These are phyloP conservation scores for Diglossa brunneiventris DNA, from an alignment of 2,113 vertebrate genomes.

Conservation along the genomic window DNA sequence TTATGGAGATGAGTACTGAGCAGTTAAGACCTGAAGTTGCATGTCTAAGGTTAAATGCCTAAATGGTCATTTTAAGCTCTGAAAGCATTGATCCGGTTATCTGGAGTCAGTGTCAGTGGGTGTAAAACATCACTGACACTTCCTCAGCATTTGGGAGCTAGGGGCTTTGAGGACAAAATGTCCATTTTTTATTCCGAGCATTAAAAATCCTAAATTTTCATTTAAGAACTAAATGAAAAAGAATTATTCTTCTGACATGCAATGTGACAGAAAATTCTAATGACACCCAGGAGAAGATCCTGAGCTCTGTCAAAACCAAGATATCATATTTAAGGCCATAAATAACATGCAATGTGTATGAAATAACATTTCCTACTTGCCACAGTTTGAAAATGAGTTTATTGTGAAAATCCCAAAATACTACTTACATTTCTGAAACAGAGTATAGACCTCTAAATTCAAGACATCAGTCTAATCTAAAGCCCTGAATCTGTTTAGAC, in stretches of 20 bases:
- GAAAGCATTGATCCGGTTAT: neutral
- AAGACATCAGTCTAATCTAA: neutral
- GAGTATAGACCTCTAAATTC: neutral
- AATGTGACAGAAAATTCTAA: neutral
- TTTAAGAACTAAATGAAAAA: neutral
- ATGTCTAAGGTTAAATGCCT: conserved; percentile 29
- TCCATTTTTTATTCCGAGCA: neutral
- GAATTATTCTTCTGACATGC: neutral
- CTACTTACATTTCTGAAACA: neutral
- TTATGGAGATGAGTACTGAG: neutral
- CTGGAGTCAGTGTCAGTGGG: neutral
- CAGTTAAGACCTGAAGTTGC: conserved; percentile 19
- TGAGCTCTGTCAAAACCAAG: neutral
- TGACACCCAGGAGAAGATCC: neutral
- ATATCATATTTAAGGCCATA: neutral
- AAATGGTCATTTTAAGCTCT: conserved; percentile 12
- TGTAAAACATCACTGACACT: neutral
- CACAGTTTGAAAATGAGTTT: neutral
- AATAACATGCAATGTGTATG: neutral
- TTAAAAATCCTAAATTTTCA: neutral
- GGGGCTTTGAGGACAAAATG: neutral
- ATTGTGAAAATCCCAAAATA: neutral
- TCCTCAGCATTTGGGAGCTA: neutral
- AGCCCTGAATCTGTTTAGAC: neutral
- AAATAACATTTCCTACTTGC: neutral